Evolutionary conservation across 2,797 vertebrate species (phyloP).

Genomic region (Thamnophis elegans): DNA sequence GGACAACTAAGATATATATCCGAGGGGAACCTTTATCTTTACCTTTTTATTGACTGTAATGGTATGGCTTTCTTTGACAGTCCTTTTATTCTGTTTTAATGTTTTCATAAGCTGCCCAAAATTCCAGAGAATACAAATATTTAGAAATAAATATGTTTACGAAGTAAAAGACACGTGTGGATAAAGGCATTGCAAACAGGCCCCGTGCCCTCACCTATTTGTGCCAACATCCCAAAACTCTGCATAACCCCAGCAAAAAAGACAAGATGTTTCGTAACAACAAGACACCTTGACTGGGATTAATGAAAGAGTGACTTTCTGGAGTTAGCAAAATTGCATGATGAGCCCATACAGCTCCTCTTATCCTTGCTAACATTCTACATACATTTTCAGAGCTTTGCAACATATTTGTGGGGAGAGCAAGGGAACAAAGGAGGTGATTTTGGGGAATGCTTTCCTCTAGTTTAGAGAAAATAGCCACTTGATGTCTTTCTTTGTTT

Average conservation of each 20-base stretch:
- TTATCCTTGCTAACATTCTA: not conserved
- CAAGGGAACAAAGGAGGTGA: not conserved
- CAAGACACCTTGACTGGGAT: no score
- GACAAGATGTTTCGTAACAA: not conserved
- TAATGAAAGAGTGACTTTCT: no score
- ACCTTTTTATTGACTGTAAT: not conserved
- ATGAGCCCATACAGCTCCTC: no score
- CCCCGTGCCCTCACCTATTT: not conserved
- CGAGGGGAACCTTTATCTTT: no score
- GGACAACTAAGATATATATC: no score
- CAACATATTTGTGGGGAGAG: not conserved
- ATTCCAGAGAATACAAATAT: not conserved
- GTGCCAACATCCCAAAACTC: not conserved
- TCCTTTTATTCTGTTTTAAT: not conserved
- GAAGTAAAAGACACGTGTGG: not conserved
- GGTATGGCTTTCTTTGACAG: not conserved
- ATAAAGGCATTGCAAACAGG: not conserved
- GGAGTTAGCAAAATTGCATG: not conserved
- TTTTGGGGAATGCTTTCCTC: not conserved
- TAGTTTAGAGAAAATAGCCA: not conserved
- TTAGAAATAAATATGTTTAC: not conserved
- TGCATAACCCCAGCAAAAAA: not conserved
- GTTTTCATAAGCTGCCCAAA: not conserved
- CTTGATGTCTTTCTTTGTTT: conserved; percentile 38
- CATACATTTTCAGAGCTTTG: not conserved